These are phyloP conservation scores for Centropyge bicolor DNA, from an alignment of 2,797 vertebrate species.

Conservation along the genomic window DNA sequence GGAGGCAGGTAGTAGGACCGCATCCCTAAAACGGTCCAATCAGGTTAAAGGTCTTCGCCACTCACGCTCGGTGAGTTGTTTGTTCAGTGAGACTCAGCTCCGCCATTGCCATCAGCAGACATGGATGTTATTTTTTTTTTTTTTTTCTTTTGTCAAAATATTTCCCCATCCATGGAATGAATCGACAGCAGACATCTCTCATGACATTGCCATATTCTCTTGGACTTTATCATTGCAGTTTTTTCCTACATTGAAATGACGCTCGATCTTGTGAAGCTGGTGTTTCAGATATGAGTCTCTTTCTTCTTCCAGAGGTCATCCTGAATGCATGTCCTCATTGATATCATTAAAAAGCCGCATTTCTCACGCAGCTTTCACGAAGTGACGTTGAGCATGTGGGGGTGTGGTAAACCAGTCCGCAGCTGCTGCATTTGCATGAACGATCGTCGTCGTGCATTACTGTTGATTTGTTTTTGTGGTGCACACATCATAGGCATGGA, in stretches of 20 bases:
- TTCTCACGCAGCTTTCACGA: constrained; percentile 32
- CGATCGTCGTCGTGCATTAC: constrained; percentile 30
- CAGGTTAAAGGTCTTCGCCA: constrained; percentile 85
- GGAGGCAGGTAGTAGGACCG: constrained; percentile 86
- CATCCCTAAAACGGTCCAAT: constrained; percentile 86
- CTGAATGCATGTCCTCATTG: constrained; percentile 67
- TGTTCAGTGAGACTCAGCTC: constrained; percentile 48
- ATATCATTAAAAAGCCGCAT: constrained; percentile 49
- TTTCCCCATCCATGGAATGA: constrained; percentile 73
- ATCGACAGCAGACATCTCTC: constrained; percentile 63
- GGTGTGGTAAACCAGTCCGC: constrained; percentile 39
- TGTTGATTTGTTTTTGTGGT: constrained; percentile 52
- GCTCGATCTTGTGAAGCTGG: constrained; percentile 25
- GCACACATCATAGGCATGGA: constrained; percentile 59
- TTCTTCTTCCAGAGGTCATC: constrained; percentile 50
- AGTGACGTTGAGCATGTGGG: constrained; percentile 40
- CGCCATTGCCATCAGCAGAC: constrained; percentile 73
- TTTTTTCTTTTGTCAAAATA: constrained; percentile 54
- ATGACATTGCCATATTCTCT: constrained; percentile 64
- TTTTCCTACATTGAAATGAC: constrained; percentile 28
- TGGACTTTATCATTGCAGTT: constrained; percentile 35
- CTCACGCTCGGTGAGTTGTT: constrained; percentile 85
- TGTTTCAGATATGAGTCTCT: constrained; percentile 36
- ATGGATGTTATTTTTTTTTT: constrained; percentile 60
- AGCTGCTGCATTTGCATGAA: constrained; percentile 71